phyloP scores from a whole-genome alignment of 2,113 vertebrate genomes.

The Lipotes vexillifer region DNA sequence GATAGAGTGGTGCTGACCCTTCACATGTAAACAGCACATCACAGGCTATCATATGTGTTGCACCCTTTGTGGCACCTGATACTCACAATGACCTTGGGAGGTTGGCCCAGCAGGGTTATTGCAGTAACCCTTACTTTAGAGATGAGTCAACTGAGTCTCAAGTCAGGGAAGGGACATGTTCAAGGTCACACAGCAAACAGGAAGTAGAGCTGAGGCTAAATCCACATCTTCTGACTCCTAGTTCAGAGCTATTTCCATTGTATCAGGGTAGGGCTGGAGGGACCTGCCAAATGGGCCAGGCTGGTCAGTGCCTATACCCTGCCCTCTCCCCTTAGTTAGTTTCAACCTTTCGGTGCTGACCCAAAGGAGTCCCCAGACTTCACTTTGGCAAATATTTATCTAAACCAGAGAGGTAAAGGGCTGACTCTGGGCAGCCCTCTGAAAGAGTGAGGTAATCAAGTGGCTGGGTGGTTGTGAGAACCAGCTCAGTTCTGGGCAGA shows the following conservation, averaged over 20 bases:
- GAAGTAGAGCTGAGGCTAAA: neutral
- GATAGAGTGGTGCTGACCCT: neutral
- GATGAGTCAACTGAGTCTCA: neutral
- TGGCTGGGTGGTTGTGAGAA: neutral
- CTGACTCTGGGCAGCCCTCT: neutral
- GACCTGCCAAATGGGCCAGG: neutral
- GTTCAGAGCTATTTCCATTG: neutral
- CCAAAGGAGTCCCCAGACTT: neutral
- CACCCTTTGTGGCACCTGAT: neutral
- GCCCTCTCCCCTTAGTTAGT: fast-evolving
- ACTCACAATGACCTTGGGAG: neutral
- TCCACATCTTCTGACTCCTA: neutral
- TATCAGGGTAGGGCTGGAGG: neutral
- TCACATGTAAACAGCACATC: neutral
- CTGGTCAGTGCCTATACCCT: no score
- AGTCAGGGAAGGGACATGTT: neutral
- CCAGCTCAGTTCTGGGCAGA: neutral
- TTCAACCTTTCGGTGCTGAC: neutral
- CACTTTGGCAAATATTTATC: neutral
- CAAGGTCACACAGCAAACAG: neutral
- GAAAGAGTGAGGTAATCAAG: neutral
- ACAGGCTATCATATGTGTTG: neutral
- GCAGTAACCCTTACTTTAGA: neutral
- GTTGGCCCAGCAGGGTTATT: neutral
- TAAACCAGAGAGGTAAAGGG: neutral